Evolutionary conservation across 2,888 invertebrate genomes (phyloP).

Genomic region (Rhabditoides inermis): DNA sequence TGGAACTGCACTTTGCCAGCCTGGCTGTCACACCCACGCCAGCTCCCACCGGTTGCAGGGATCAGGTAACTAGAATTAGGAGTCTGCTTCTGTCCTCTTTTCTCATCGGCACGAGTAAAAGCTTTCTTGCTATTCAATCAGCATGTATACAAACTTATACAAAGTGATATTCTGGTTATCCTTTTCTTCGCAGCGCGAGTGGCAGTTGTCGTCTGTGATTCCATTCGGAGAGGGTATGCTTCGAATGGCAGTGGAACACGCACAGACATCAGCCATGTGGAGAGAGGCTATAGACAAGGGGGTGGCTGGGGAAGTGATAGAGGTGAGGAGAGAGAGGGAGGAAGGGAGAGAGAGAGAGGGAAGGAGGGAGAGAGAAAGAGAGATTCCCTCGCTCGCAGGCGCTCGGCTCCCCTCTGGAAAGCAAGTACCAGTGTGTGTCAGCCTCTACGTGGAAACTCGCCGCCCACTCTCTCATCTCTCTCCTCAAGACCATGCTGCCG

Average conservation of each 20-base stretch:
- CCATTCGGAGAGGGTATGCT: conserved; percentile 76
- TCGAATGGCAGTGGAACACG: conserved; percentile 68
- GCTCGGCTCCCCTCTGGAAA: conserved; percentile 67
- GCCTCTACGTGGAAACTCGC: conserved; percentile 75
- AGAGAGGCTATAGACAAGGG: conserved; percentile 67
- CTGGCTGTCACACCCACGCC: conserved; percentile 28
- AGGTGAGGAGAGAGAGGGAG: conserved; percentile 53
- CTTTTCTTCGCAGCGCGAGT: conserved; percentile 65
- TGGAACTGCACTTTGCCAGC: conserved; percentile 54
- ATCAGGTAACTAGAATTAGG: conserved; percentile 15
- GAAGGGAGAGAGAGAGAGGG: too few species aligned
- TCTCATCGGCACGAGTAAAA: too few species aligned
- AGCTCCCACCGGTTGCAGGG: conserved; percentile 20
- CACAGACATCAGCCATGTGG: conserved; percentile 67
- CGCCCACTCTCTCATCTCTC: conserved; percentile 68
- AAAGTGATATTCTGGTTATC: too few species aligned
- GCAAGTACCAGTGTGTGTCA: conserved; percentile 74
- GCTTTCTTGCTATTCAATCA: too few species aligned
- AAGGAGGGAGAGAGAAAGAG: not conserved
- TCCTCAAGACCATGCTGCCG: conserved; percentile 76
- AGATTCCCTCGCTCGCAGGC: conserved; percentile 59
- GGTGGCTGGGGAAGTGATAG: conserved; percentile 66
- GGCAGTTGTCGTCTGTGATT: conserved; percentile 73
- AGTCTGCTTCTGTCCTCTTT: not conserved
- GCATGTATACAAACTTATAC: too few species aligned